Evolutionary conservation across 2,888 invertebrate species (phyloP), one percentile per base, ranked within the genome.

Genomic region (Ormia ochracea): DNA sequence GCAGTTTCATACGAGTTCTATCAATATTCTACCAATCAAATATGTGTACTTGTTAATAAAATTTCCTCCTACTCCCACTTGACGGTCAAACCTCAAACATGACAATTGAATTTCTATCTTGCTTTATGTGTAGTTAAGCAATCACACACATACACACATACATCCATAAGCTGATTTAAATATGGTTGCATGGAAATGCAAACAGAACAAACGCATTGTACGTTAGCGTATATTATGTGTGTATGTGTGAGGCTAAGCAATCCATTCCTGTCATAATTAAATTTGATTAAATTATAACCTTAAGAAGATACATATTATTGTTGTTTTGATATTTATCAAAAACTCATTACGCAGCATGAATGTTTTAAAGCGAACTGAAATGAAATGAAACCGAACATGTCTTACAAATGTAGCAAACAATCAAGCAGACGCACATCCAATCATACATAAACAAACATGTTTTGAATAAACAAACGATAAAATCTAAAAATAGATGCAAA

Each of bases 271-370:
- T 80, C 80, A 76, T 80, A 80, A 80, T 80, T 80, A 76, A 80
- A 80, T 76, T 80, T 80, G 80, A 76, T 80, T 76, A 76, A 80
- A 80, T 80, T 80, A 80, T 68, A 72, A 72, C 72, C 59, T 61
- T 68, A 43, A 72, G 76, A 80, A 63, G 72, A 76, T 66, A 63
- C 58, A 76, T 76, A 66, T 72, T 76, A 73, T 76, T 76, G 72
- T 80, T 80, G 72, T 80, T 80, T 76, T 76, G 80, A 80, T 80
- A 79, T 76, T 76, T 76, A 80, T 80, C 80, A 80, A 80, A 80
- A 80, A 76, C 75, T 80, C 80, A 80, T 80, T 80, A 80, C 56
- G 21, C 63, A 73, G 73, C 72, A 73, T 72, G 56, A 52, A 70
- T 59, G 56, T 76, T 69, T 69, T 65, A 65, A 65, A 65, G 31